phyloP scores from a whole-genome alignment of 2,113 vertebrate species.

The Haliaeetus leucogaster region DNA sequence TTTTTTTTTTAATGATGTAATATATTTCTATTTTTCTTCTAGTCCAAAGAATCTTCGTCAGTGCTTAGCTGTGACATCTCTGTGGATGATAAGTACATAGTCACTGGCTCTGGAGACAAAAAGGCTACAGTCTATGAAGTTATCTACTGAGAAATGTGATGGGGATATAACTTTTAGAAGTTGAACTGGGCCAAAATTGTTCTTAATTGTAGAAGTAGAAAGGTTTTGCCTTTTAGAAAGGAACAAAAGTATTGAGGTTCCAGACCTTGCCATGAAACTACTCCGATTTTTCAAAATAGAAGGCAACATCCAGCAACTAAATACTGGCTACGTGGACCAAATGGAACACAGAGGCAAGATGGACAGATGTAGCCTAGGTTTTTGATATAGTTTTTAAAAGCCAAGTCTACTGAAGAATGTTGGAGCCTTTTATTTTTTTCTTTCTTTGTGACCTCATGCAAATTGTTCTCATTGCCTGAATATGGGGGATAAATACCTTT shows the following conservation, averaged over 20 bases:
- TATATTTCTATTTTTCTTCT: slow-evolving; percentile 60
- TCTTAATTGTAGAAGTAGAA: slow-evolving; percentile 75
- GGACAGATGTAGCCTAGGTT: slow-evolving; percentile 52
- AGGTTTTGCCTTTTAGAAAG: slow-evolving; percentile 68
- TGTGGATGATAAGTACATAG: slow-evolving; percentile 86
- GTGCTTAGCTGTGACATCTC: slow-evolving; percentile 87
- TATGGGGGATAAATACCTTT: slow-evolving; percentile 66
- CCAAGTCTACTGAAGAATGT: slow-evolving; percentile 57
- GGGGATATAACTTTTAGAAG: slow-evolving; percentile 63
- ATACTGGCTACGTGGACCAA: slow-evolving; percentile 49
- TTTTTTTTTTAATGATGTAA: not conserved
- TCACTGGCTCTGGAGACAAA: slow-evolving; percentile 86
- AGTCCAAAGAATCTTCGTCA: slow-evolving; percentile 86
- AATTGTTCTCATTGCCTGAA: slow-evolving; percentile 57
- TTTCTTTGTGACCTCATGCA: slow-evolving; percentile 62
- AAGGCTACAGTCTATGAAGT: slow-evolving; percentile 87
- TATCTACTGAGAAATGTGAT: slow-evolving; percentile 80
- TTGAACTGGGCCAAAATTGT: slow-evolving; percentile 80
- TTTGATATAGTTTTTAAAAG: slow-evolving; percentile 30
- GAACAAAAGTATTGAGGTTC: slow-evolving; percentile 53
- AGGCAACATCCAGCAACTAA: slow-evolving; percentile 29
- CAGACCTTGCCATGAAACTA: slow-evolving; percentile 56
- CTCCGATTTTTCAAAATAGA: slow-evolving; percentile 58
- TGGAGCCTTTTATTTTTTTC: slow-evolving; percentile 33
- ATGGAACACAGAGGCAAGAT: slow-evolving; percentile 2